Conservation (phyloP, 2,888 invertebrate species). For the Agrotis ipsilon region DNA sequence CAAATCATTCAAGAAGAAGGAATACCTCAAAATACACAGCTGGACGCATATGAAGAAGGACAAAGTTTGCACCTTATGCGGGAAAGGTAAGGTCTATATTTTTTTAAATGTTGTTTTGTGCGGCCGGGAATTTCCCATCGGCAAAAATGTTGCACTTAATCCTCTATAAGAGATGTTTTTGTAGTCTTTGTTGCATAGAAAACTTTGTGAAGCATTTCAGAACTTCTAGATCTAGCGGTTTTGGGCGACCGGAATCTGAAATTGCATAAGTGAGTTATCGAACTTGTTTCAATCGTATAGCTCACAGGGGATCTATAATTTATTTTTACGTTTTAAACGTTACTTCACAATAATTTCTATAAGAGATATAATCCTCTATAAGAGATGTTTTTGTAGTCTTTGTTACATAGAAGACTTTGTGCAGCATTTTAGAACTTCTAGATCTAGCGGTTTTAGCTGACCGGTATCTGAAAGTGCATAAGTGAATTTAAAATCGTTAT, state of each 20-base stretch:
- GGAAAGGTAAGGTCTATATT: constrained; percentile 88
- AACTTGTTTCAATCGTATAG: neutral
- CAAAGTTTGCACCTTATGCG: constrained; percentile 94
- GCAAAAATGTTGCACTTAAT: neutral
- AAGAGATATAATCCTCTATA: no score
- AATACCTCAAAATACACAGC: constrained; percentile 95
- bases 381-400: no score
- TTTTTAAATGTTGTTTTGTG: neutral
- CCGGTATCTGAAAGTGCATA: neutral
- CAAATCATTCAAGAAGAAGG: constrained; percentile 95
- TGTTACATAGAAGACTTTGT: neutral
- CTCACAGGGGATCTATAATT: neutral
- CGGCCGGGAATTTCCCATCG: neutral
- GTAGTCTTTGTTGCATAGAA: neutral
- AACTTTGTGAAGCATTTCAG: no score
- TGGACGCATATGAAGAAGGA: constrained; percentile 95
- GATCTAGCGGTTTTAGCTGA: no score
- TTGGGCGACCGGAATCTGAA: neutral
- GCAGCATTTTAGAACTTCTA: neutral
- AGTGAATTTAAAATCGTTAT: neutral
- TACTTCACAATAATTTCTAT: no score
- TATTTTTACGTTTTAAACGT: no score
- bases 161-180: no score
- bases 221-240: neutral
- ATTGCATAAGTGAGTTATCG: neutral